Evolutionary conservation across 1,140 invertebrate species (phyloP).

Genomic region (Platyura marginata): DNA sequence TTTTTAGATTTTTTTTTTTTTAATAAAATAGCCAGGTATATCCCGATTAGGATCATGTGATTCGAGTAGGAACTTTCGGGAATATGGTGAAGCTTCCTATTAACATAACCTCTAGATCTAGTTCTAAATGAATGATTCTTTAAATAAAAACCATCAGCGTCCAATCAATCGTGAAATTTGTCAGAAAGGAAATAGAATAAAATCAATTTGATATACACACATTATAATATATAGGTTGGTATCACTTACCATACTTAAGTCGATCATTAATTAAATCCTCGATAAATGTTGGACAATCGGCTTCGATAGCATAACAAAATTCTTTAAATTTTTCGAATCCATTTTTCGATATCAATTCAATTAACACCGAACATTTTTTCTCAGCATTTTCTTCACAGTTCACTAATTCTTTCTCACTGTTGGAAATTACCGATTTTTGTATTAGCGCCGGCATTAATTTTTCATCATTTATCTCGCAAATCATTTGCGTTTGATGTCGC

Average conservation of each 20-base stretch:
- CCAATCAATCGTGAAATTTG: no score
- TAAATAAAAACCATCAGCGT: no score
- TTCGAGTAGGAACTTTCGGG: no score
- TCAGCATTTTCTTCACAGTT: background rate
- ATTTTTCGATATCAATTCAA: slow-evolving; percentile 29
- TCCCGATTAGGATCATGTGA: no score
- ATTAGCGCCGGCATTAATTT: slow-evolving; percentile 20
- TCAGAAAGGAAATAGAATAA: no score
- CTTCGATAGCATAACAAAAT: slow-evolving; percentile 32
- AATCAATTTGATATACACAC: no score
- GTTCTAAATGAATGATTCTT: no score
- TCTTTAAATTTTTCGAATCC: slow-evolving; percentile 32
- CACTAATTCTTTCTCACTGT: slow-evolving; percentile 4
- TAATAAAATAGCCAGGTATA: no score
- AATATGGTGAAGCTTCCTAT: no score
- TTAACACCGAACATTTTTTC: slow-evolving; percentile 23
- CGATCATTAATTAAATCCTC: slow-evolving; percentile 28
- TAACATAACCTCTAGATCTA: no score
- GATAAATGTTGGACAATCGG: slow-evolving; percentile 31
- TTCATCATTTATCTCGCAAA: slow-evolving; percentile 18
- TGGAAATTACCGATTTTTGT: slow-evolving; percentile 14
- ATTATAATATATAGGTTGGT: no score
- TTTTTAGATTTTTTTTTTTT: no score
- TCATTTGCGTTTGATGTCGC: slow-evolving; percentile 21
- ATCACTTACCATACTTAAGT: slow-evolving; percentile 22